Base-by-base conservation (phyloP, 2,113 vertebrate species). In the Vireo altiloquus region DNA sequence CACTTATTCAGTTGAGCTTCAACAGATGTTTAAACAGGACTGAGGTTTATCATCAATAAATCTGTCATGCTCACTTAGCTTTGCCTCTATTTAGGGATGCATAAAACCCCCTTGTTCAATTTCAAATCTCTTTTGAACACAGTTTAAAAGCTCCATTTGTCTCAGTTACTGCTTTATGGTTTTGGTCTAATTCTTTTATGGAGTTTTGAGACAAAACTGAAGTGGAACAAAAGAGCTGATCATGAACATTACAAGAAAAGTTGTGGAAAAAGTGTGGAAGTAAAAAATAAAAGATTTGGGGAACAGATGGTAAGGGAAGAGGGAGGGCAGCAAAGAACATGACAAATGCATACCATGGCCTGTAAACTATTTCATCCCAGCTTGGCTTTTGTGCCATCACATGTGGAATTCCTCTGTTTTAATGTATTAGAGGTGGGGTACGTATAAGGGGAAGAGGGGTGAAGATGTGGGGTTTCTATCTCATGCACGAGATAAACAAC, bases 11-110 rank as follows among this genome's bases (percentile, higher is more conserved):
- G 3, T 4, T 46, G 79, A 84, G 71, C 42, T 86, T 81, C 71
- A 83, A 44, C 64, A 90, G 68, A 90, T 70, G 68, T 74, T 92
- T 59, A 90, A 83, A 72, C 59, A 83, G 50, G 50, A 59, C 53
- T 94, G 68, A 80, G 59, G 68, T 74, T 92, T 88, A 84, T 71
- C 30, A 77, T 89, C 75, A 86, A 90, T 80, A 86, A 52, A 88
- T 85, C 49, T 69, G 42, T 69, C 89, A 86, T 25, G 54, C 42
- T 86, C 0, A 0, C 40, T 87, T 79, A 84, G 63, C 25, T 85
- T 92, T 76, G 44, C 40, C 79, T 91, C 84, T 68, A 68, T 76
- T 85, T 82, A 85, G 49, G 31, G 31, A 91, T 53, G 49, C 54
- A 60, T 18, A 78, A 87, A 72, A 18, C 35, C 21, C 31, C 11